Base-by-base conservation (phyloP, 2,113 vertebrate species). In the Calypte anna region DNA sequence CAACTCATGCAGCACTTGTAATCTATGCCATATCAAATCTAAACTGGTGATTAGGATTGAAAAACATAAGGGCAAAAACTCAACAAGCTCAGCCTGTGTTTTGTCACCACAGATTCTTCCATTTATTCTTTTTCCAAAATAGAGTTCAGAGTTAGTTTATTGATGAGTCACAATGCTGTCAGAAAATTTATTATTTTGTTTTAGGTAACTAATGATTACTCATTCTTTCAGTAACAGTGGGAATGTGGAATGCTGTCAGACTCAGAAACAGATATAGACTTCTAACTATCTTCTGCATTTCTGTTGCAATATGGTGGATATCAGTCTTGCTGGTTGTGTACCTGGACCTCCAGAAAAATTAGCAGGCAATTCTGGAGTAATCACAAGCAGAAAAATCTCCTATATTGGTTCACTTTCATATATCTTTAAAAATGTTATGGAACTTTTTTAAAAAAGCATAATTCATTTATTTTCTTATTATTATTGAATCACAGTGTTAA, bases 1-100 rank as follows among this genome's bases (percentile, higher is more conserved):
- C 12, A 22, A 53, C 38, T 77, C 11, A 38, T 15, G 8, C 18
- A 44, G 6, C 16, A 31, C 3, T 80, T 76, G 9, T 53, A 27
- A n/a, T 31, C 22, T 36, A 2, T 24, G 8, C 3, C 33, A 23
- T 48, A 46, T 36, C 1, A 88, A 59, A 70, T 36, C n/a, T 50
- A 46, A 84, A 57, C 6, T 23, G 7, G 6, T 78, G 44, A 24
- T 53, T 24, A 61, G 22, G 30, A 53, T 19, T 0, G 0, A 23
- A 78, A 69, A 74, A 74, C 0, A 0, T 14, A 28, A 3, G 5
- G 4, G 2, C 1, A 6, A 25, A 61, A 44, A 10, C 0, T 3
- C 3, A 5, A 15, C 9, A 10, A 25, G 6, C 1, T 36, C 66
- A 66, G 4, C 7, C 10, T 64, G 3, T 68, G 5, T 54, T 76